Percentiles rank a stretch among this genome's conserved stretches.
phyloP scores from a whole-genome alignment of 1,140 invertebrate genomes.

The Tetranychus cinnabarinus region DNA sequence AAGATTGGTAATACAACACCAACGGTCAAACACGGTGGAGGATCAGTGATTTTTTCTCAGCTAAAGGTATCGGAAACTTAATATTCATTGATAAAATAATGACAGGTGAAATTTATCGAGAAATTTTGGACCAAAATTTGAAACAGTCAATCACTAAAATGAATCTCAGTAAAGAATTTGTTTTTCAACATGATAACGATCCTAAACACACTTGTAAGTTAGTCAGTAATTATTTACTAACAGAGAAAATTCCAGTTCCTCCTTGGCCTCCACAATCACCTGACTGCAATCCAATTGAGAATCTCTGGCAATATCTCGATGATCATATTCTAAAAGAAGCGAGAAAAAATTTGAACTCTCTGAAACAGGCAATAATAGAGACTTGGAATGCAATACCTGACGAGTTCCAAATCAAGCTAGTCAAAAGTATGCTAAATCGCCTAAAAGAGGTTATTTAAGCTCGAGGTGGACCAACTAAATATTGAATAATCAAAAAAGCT shows the following conservation, averaged over 20 bases:
- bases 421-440: too few relatives aligned
- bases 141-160: background rate
- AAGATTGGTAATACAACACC: background rate
- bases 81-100: slow-evolving; percentile 1
- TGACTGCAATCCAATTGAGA: background rate
- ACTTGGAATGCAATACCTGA: too few relatives aligned
- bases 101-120: background rate
- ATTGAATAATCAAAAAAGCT: too few relatives aligned
- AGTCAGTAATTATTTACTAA: too few relatives aligned
- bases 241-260: background rate
- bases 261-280: background rate
- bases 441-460: too few relatives aligned
- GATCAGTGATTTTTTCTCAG: slow-evolving; percentile 3
- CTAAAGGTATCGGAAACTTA: background rate
- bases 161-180: too few relatives aligned
- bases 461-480: too few relatives aligned
- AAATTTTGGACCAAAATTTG: slow-evolving; percentile 12
- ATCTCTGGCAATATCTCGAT: background rate
- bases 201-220: too few relatives aligned
- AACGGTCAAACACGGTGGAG: slow-evolving; percentile 5
- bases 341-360: background rate
- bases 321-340: background rate
- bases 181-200: too few relatives aligned
- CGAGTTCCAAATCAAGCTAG: too few relatives aligned
- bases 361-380: too few relatives aligned